Base-by-base conservation (phyloP, 2,797 vertebrate genomes). In the Enteromius thamalakanensis region DNA sequence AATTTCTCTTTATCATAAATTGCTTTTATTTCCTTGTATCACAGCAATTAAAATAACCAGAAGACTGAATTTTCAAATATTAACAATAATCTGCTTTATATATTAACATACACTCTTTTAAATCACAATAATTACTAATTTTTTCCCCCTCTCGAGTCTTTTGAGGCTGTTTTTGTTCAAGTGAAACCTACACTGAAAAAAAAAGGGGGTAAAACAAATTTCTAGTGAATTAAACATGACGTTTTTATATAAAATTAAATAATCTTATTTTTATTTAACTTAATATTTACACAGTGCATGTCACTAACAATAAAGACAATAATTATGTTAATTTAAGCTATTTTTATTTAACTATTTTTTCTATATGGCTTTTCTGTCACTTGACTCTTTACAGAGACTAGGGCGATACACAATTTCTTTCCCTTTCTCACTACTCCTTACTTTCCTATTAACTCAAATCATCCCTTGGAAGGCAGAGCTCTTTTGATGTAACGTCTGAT, bases 401-500 rank as follows among this genome's bases (percentile, higher is more conserved):
- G 14, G 4, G 29, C 29, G 10, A 53, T 53, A 12, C n/a, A 65
- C n/a, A 75, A 11, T 53, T 26, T 49, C 2, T 65, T 70, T 83
- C 45, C 55, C 23, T 23, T 79, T 64, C 47, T 21, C 14, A 15
- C 32, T 9, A n/a, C 62, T 64, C 2, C 78, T 69, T 47, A n/a
- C 74, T 79, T 58, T 83, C 37, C 68, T 75, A 58, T 82, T 72
- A 74, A 55, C 60, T 55, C n/a, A 75, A 74, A 67, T 74, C 62
- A 65, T 82, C 85, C 84, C 21, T 79, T 85, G 76, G 62, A 71
- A 82, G 75, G 47, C 82, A 17, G 6, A 84, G 79, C 78, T 87
- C 26, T 76, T 83, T 85, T 81, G 83, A 85, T 75, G 89, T 87
- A 77, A 62, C 9, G 70, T 53, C 60, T 45, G 47, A 74, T 85